These are phyloP conservation scores for Siphamia tubifer DNA, from an alignment of 2,113 vertebrate species.

Conservation along the genomic window DNA sequence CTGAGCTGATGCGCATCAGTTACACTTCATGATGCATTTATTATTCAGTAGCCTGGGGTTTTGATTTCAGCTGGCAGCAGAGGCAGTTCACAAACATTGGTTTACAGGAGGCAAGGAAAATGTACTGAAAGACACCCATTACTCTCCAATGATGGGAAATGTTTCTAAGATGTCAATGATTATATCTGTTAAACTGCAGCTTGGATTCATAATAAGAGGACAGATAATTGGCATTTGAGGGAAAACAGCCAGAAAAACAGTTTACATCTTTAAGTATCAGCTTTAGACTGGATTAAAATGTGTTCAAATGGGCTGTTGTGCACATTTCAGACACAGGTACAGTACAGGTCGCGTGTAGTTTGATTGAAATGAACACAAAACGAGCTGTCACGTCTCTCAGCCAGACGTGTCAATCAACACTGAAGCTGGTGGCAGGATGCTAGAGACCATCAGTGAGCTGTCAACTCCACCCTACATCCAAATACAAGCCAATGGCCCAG, in stretches of 20 bases:
- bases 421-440: constrained; percentile 23
- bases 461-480: constrained; percentile 47
- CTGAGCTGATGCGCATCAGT: constrained; percentile 46
- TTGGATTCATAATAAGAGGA: not conserved
- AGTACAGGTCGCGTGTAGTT: constrained; percentile 35
- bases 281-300: not conserved
- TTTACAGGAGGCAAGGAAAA: constrained; percentile 12
- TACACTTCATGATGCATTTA: constrained; percentile 63
- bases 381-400: constrained; percentile 49
- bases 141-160: constrained; percentile 1
- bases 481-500: constrained; percentile 47
- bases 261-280: not conserved
- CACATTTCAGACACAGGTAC: constrained; percentile 22
- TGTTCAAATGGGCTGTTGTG: constrained; percentile 1
- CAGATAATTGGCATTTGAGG: not conserved
- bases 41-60: constrained; percentile 46
- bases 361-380: constrained; percentile 48
- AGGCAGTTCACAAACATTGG: constrained; percentile 33
- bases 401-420: constrained; percentile 29
- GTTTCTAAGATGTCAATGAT: not conserved
- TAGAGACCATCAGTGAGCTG: constrained; percentile 55
- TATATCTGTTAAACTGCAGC: not conserved
- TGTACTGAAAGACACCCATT: not conserved
- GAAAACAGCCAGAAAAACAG: not conserved
- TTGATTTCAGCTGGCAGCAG: constrained; percentile 38